Percentiles rank a stretch among this genome's conserved stretches.
Evolutionary conservation across 2,113 vertebrate species (phyloP).

Genomic region (Dipodomys stephensi): DNA sequence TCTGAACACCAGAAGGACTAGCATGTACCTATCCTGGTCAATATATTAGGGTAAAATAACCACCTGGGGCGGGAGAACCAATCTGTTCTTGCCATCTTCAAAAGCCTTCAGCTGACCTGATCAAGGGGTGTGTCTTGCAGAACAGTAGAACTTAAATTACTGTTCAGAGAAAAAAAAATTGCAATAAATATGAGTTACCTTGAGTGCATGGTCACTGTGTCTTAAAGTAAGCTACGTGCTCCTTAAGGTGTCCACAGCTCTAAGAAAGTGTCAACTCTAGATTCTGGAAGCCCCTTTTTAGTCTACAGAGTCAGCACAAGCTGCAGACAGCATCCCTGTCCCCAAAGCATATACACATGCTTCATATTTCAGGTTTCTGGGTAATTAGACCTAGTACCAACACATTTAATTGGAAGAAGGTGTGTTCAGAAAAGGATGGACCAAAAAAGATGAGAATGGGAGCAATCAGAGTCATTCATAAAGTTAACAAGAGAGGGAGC

Average conservation of each 20-base stretch:
- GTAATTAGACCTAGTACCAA: background rate
- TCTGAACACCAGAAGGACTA: background rate
- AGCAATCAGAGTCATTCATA: background rate
- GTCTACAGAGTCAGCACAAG: too few relatives aligned
- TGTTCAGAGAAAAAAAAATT: background rate
- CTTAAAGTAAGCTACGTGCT: background rate
- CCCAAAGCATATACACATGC: too few relatives aligned
- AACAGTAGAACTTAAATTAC: background rate
- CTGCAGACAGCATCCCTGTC: background rate
- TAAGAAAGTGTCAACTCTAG: too few relatives aligned
- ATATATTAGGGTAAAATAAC: background rate
- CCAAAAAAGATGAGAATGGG: background rate
- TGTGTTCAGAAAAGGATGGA: background rate
- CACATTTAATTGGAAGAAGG: background rate
- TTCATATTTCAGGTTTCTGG: background rate
- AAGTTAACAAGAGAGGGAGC: background rate
- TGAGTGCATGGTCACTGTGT: background rate
- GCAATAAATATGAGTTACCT: background rate
- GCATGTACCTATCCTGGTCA: background rate
- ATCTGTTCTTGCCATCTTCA: background rate
- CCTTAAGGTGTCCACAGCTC: too few relatives aligned
- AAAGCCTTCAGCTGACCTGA: too few relatives aligned
- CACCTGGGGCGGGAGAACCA: fast-evolving
- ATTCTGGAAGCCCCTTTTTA: too few relatives aligned
- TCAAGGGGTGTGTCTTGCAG: background rate